Evolutionary conservation across 1,140 invertebrate species (phyloP).

Genomic region (Notospermus geniculatus): DNA sequence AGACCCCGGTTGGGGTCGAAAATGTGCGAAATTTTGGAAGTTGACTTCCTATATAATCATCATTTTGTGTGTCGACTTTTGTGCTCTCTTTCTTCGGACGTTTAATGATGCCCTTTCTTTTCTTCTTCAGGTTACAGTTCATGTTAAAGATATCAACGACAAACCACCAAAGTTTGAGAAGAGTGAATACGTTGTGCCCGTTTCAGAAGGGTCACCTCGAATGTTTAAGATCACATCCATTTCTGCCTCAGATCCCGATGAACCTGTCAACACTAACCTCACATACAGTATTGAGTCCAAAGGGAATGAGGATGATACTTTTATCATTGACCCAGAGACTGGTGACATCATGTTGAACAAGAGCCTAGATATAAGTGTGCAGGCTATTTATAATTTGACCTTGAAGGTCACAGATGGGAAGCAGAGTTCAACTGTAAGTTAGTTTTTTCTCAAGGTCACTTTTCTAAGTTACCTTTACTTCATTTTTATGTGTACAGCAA

Average conservation of each 20-base stretch:
- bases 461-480: no score
- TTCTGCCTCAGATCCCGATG: not conserved
- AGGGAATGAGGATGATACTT: not conserved
- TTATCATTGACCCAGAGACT: not conserved
- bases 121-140: slow-evolving; percentile 1
- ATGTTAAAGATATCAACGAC: slow-evolving; percentile 8
- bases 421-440: slow-evolving; percentile 4
- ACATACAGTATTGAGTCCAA: slow-evolving; percentile 5
- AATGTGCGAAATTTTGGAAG: no score
- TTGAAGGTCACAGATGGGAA: not conserved
- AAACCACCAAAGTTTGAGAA: slow-evolving; percentile 6
- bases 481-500: no score
- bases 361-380: not conserved
- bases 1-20: no score
- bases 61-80: no score
- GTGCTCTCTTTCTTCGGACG: no score
- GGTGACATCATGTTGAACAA: slow-evolving; percentile 1
- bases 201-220: not conserved
- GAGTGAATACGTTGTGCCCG: not conserved
- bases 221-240: not conserved
- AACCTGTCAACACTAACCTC: not conserved
- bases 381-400: not conserved
- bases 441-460: not conserved
- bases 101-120: not conserved
- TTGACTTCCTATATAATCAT: no score